A percentile compares a stretch with the other conserved stretches of the same genome.
Evolutionary conservation across 2,797 vertebrate species (phyloP).

Genomic region (Neomorphus geoffroyi): DNA sequence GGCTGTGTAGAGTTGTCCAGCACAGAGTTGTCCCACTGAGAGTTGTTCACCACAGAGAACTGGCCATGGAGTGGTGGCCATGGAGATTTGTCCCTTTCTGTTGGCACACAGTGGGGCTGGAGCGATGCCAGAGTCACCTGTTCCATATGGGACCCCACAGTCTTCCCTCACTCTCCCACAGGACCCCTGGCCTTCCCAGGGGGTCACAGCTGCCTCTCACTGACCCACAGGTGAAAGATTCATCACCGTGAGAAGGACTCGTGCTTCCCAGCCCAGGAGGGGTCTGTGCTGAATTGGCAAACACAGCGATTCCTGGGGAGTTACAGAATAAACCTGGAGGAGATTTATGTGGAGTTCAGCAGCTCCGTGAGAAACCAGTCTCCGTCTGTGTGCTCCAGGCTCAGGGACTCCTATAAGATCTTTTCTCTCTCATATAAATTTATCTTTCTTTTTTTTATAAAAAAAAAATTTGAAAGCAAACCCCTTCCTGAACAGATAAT

Average conservation of each 20-base stretch:
- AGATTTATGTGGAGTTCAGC: not conserved
- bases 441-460: not conserved
- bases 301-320: not conserved
- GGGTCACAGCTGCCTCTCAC: not conserved
- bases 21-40: too few species aligned
- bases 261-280: not conserved
- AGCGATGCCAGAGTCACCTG: rapidly evolving
- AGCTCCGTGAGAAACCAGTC: not conserved
- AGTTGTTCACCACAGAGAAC: too few species aligned
- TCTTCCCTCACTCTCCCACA: not conserved
- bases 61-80: too few species aligned
- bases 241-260: not conserved
- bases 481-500: not conserved
- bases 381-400: not conserved
- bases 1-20: too few species aligned
- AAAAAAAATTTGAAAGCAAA: not conserved
- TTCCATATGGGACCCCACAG: rapidly evolving
- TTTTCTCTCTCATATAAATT: not conserved
- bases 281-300: not conserved
- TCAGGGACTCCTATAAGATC: not conserved
- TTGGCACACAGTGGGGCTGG: not conserved
- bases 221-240: not conserved
- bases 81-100: too few species aligned
- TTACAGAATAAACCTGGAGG: not conserved
- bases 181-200: rapidly evolving